These are phyloP conservation scores for Nothoprocta perdicaria DNA, from an alignment of 2,113 vertebrate genomes.

Conservation along the genomic window DNA sequence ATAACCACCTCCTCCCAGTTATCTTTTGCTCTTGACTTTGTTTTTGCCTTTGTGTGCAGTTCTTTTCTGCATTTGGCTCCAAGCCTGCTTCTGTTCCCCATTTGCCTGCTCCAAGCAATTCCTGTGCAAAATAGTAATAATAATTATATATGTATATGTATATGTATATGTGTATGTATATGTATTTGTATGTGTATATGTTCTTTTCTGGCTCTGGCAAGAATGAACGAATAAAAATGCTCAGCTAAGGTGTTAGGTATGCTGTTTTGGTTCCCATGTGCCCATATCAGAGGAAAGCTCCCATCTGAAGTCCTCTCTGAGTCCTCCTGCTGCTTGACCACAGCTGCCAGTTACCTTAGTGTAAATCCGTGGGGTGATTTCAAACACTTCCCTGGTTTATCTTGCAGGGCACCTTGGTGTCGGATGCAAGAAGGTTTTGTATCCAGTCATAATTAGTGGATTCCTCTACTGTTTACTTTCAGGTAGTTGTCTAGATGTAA, in stretches of 20 bases:
- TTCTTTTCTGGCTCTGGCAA: neutral
- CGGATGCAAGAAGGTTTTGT: neutral
- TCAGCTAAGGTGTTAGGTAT: neutral
- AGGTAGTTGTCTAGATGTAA: neutral
- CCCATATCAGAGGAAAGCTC: neutral
- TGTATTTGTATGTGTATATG: too few relatives aligned
- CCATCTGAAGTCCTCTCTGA: neutral
- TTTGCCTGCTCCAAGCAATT: neutral
- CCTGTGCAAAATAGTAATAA: neutral
- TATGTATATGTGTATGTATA: too few relatives aligned
- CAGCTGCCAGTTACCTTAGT: neutral
- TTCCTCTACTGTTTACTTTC: neutral
- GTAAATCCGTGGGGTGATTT: neutral
- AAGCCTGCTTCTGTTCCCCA: neutral
- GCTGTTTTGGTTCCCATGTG: neutral
- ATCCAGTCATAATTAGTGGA: neutral
- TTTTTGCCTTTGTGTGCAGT: neutral
- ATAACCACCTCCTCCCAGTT: neutral
- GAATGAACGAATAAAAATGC: neutral
- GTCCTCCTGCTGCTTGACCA: neutral
- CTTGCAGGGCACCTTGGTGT: neutral
- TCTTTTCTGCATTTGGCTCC: neutral
- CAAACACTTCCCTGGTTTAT: neutral
- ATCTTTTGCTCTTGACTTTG: neutral
- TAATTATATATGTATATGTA: too few relatives aligned